Base-by-base conservation (phyloP, 2,888 invertebrate species). In the Caenorhabditis parvicauda region DNA sequence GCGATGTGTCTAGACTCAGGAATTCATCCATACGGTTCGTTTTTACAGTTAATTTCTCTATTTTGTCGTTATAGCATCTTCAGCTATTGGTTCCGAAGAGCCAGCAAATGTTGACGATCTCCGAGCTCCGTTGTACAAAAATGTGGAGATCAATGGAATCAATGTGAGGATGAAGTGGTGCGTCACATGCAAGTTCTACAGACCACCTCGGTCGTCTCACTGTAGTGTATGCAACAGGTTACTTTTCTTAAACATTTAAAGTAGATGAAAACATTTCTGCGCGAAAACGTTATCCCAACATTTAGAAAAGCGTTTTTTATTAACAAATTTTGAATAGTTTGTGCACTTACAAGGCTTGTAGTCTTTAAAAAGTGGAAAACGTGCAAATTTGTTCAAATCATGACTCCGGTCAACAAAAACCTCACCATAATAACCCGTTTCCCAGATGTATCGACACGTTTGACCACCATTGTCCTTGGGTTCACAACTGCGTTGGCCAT, bases 171-270 rank as follows among this genome's bases (percentile, higher is more conserved):
- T 99, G 96, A 99, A 66, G 38, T 70, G 66, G 67, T 79, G 98
- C 85, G 91, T 93, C 74, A 98, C 98, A 2, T 98, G 98, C 86
- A 93, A 95, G 86, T 98, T 98, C 86, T 98, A 99, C 85, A 87
- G 98, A 81, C 98, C 98, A 82, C 98, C 98, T 67, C 87, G 98
- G 81, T 95, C 96, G 84, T 94, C 94, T 60, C 98, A 98, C 85
- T 98, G 98, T 85, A 94, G 94, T 75, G 94, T 96, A 59, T 98
- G 96, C 87, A 93, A 98, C 86, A 92, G 92, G 70, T 70, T 21
- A 45, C 45, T 25, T 43, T 47, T 42, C 38, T 47, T 29, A 6
- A 14, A 6, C 17, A 9, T 32, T 32, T 32, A 12, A n/a, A 32
- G n/a, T n/a, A n/a, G n/a, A n/a, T n/a, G n/a, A n/a, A n/a, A n/a